phyloP scores from a whole-genome alignment of 2,797 vertebrate genomes.

The Myiotriccus ornatus region DNA sequence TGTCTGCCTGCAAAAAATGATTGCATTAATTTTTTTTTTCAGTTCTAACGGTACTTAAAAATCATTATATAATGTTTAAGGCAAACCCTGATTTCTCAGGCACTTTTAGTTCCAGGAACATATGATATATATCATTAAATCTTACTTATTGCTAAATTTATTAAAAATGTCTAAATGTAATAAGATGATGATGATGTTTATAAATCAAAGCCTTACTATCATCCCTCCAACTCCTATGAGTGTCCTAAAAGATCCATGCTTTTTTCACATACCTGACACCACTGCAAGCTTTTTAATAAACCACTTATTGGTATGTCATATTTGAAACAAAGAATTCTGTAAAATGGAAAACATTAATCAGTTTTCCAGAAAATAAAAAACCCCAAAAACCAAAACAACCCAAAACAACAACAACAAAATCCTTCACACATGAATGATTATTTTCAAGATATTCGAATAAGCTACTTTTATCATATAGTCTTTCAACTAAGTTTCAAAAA shows the following conservation, averaged over 20 bases:
- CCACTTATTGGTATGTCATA: not conserved
- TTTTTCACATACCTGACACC: not conserved
- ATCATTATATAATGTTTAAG: not conserved
- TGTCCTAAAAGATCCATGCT: not conserved
- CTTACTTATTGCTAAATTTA: not conserved
- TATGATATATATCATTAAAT: not conserved
- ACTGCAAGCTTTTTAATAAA: not conserved
- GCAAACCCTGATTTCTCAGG: not conserved
- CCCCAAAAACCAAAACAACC: not conserved
- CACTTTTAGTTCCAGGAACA: not conserved
- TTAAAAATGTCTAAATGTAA: not conserved
- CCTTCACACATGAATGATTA: not conserved
- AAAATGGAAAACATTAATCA: not conserved
- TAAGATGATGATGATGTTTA: not conserved
- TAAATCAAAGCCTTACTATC: not conserved
- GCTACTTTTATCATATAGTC: not conserved
- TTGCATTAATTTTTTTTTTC: not conserved
- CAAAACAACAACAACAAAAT: not conserved
- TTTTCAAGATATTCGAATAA: not conserved
- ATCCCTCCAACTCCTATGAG: not conserved
- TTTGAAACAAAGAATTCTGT: not conserved
- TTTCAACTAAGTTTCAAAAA: not conserved
- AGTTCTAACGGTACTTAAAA: not conserved
- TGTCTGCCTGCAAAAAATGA: not conserved
- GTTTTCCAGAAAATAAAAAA: not conserved